Percentiles rank a stretch among this genome's conserved stretches.
Conservation (phyloP, 23 tunicate genomes). For the Styela clava region DNA sequence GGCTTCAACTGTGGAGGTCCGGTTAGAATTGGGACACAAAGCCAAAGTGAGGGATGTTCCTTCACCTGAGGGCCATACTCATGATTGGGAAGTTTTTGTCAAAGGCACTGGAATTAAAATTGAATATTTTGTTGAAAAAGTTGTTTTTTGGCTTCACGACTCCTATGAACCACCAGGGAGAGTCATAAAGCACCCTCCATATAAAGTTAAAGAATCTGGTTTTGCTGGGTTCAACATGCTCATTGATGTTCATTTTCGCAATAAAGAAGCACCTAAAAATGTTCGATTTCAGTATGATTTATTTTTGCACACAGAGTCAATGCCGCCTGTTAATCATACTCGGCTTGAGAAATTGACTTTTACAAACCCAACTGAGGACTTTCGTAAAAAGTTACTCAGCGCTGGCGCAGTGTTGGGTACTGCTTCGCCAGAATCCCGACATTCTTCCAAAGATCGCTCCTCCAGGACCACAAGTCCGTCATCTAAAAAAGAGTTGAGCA, state of each 20-base stretch:
- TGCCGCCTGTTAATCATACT: slow-evolving; percentile 94
- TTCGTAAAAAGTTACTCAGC: slow-evolving; percentile 49
- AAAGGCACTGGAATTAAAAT: slow-evolving; percentile 65
- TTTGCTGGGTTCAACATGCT: slow-evolving; percentile 86
- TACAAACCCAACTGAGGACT: slow-evolving; percentile 81
- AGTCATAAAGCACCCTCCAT: slow-evolving; percentile 77
- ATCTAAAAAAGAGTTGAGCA: slow-evolving; percentile 8
- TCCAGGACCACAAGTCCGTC: neutral
- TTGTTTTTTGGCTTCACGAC: slow-evolving; percentile 87
- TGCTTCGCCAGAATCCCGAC: neutral
- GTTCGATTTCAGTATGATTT: slow-evolving; percentile 75
- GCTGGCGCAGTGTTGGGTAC: slow-evolving; percentile 41
- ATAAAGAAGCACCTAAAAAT: slow-evolving; percentile 74
- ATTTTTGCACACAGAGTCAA: slow-evolving; percentile 70
- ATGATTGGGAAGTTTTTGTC: slow-evolving; percentile 87
- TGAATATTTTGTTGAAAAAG: slow-evolving; percentile 85
- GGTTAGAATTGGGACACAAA: slow-evolving; percentile 68
- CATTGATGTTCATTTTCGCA: slow-evolving; percentile 77
- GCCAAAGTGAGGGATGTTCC: slow-evolving; percentile 63
- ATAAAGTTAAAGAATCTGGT: slow-evolving; percentile 74
- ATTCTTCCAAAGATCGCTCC: slow-evolving; percentile 6
- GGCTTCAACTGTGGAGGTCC: slow-evolving; percentile 26
- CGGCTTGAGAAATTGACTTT: slow-evolving; percentile 83
- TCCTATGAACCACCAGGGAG: slow-evolving; percentile 62
- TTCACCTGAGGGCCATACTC: slow-evolving; percentile 60